Percentiles rank a stretch among this genome's conserved stretches.
phyloP scores from a whole-genome alignment of 2,888 invertebrate species.

The Schrankia costaestrigalis region DNA sequence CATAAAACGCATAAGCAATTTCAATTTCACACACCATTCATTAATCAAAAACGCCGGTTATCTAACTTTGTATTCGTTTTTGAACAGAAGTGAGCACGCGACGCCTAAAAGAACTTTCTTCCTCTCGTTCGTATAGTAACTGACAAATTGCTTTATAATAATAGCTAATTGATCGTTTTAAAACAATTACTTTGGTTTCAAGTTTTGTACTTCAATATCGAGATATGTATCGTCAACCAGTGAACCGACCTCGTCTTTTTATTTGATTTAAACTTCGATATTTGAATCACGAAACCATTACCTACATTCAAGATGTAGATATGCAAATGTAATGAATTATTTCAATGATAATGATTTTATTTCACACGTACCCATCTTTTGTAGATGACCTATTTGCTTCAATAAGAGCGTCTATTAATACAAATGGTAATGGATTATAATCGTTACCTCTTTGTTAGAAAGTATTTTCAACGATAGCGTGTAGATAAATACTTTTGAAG shows the following conservation, averaged over 20 bases:
- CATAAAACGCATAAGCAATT: constrained; percentile 35
- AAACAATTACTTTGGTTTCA: constrained; percentile 39
- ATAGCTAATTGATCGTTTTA: constrained; percentile 55
- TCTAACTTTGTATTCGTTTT: constrained; percentile 38
- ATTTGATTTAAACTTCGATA: constrained; percentile 9
- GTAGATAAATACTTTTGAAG: constrained; percentile 39
- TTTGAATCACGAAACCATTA: constrained; percentile 21
- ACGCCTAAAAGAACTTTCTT: constrained; percentile 49
- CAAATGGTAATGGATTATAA: constrained; percentile 37
- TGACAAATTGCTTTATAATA: constrained; percentile 68
- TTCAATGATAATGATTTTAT: constrained; percentile 16
- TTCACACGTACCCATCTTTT: constrained; percentile 5
- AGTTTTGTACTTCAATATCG: constrained; percentile 19
- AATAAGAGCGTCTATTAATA: constrained; percentile 17
- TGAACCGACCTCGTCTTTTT: constrained; percentile 11
- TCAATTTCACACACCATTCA: constrained; percentile 58
- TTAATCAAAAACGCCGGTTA: constrained; percentile 50
- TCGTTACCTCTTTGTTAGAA: constrained; percentile 44
- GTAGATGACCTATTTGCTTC: constrained; percentile 11
- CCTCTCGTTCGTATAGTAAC: constrained; percentile 36
- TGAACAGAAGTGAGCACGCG: constrained; percentile 46
- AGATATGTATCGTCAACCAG: constrained; percentile 18
- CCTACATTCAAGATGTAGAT: constrained; percentile 23
- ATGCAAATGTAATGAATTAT: constrained; percentile 18
- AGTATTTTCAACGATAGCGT: constrained; percentile 42